A percentile compares a stretch with the other conserved stretches of the same genome.
phyloP scores from a whole-genome alignment of 2,113 vertebrate species.

The Onychostoma macrolepis region DNA sequence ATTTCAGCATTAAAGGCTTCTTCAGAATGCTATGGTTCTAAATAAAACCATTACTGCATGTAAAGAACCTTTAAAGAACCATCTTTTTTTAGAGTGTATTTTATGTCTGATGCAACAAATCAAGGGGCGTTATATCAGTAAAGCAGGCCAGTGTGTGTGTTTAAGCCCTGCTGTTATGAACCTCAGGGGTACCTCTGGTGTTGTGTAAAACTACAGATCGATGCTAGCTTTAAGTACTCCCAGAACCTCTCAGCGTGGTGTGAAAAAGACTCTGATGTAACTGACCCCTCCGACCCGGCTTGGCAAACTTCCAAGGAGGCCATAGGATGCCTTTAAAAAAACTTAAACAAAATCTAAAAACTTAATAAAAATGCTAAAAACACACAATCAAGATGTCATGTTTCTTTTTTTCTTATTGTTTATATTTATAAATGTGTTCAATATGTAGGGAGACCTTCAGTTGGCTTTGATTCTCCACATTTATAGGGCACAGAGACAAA shows the following conservation, averaged over 20 bases:
- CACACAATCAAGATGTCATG: not conserved
- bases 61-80: no score
- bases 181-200: slow-evolving; percentile 29
- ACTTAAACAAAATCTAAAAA: not conserved
- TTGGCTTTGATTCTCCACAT: not conserved
- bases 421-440: no score
- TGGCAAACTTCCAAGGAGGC: not conserved
- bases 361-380: not conserved
- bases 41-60: no score
- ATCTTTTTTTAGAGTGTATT: not conserved
- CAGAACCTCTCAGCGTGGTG: not conserved
- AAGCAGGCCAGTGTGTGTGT: slow-evolving; percentile 14
- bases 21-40: no score
- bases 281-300: not conserved
- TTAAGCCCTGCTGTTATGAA: slow-evolving; percentile 14
- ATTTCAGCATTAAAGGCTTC: no score
- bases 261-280: slow-evolving; percentile 4
- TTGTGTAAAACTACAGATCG: slow-evolving; percentile 37
- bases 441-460: not conserved
- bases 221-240: slow-evolving; percentile 14
- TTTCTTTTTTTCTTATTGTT: not conserved
- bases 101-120: slow-evolving; percentile 39
- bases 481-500: not conserved
- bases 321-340: not conserved
- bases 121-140: slow-evolving; percentile 32